phyloP scores from a whole-genome alignment of 2,113 vertebrate genomes.

The Microcebus tavaratra region DNA sequence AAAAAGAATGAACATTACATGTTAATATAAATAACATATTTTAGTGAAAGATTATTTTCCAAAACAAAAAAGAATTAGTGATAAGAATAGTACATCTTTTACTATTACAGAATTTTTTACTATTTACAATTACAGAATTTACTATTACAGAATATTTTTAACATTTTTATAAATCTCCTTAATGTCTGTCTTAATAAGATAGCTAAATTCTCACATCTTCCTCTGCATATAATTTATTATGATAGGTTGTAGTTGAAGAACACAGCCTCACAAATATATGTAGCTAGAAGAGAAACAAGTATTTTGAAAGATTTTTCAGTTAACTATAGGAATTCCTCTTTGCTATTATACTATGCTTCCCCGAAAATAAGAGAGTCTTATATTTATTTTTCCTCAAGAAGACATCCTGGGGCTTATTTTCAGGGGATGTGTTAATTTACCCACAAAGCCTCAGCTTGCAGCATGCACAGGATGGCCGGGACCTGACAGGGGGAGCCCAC shows the following conservation, averaged over 20 bases:
- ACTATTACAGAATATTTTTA: not conserved
- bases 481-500: too few relatives aligned
- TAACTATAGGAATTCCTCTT: not conserved
- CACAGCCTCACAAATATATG: not conserved
- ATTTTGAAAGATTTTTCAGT: slow-evolving; percentile 12
- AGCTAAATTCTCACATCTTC: not conserved
- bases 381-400: too few relatives aligned
- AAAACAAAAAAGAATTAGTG: not conserved
- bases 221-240: not conserved
- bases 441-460: too few relatives aligned
- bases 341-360: not conserved
- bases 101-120: too few relatives aligned
- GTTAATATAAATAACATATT: not conserved
- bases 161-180: slow-evolving; percentile 4
- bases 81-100: not conserved
- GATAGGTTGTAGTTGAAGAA: not conserved
- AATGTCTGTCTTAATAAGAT: not conserved
- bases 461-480: too few relatives aligned
- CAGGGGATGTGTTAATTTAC: too few relatives aligned
- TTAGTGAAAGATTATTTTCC: not conserved
- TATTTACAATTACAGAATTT: too few relatives aligned
- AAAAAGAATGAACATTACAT: slow-evolving; percentile 4
- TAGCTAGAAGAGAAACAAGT: not conserved
- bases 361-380: too few relatives aligned
- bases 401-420: too few relatives aligned